Conservation (phyloP, 2,888 invertebrate genomes). For the Cheilosia vulpina region DNA sequence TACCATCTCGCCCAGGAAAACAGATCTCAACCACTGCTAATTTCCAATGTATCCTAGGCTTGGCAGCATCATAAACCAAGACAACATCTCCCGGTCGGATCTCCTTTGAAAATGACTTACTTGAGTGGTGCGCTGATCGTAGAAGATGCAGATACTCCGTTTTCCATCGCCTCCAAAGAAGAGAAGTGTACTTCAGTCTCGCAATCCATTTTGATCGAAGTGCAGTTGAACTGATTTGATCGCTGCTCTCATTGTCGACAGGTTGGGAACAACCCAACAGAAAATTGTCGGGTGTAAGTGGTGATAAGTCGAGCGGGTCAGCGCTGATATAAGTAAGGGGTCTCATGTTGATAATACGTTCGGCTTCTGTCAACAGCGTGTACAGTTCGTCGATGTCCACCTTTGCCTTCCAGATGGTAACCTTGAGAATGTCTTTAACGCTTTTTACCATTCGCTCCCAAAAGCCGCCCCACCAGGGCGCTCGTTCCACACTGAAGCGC, state of each 20-base stretch:
- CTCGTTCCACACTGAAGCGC: constrained; percentile 6
- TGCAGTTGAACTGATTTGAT: background rate
- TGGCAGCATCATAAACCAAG: constrained; percentile 55
- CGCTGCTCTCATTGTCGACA: background rate
- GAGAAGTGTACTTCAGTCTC: constrained; percentile 14
- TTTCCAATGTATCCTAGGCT: constrained; percentile 46
- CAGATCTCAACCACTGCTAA: constrained; percentile 47
- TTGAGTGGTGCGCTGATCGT: constrained; percentile 4
- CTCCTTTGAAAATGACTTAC: constrained; percentile 14
- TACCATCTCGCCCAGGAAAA: constrained; percentile 55
- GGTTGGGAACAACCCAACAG: background rate
- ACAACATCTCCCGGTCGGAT: constrained; percentile 36
- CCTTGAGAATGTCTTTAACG: constrained; percentile 26
- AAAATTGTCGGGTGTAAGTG: background rate
- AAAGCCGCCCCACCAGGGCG: constrained; percentile 13
- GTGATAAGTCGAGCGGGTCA: constrained; percentile 1
- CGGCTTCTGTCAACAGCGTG: too few relatives aligned
- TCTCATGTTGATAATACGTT: too few relatives aligned
- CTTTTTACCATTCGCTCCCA: constrained; percentile 7
- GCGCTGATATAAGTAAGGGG: constrained; percentile 14
- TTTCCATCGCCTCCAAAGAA: constrained; percentile 28
- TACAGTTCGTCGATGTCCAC: too few relatives aligned
- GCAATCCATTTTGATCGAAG: background rate
- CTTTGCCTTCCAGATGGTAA: constrained; percentile 26
- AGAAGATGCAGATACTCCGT: constrained; percentile 24